Base-by-base conservation (phyloP, 2,888 invertebrate genomes). In the Osmoderma eremita region DNA sequence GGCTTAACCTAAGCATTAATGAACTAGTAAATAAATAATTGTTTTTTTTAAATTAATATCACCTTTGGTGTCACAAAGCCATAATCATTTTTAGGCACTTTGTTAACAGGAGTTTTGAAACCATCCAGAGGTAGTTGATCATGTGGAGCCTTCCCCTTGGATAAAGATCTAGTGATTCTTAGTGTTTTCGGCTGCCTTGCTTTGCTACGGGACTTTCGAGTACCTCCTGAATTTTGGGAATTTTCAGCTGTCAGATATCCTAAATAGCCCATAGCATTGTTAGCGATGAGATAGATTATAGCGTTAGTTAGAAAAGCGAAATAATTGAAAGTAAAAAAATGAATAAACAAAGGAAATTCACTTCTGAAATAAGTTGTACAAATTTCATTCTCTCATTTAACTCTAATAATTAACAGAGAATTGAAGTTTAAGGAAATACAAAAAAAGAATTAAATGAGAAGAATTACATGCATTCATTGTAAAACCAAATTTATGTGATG, bases 1-100 rank as follows among this genome's bases (percentile, higher is more conserved):
- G 88, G 88, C 18, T 85, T 83, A 71, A 89, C 42, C 63, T 63
- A 49, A 17, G 3, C 6, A 5, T 22, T 45, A 10, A 49, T 30
- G 49, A 13, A 49, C 48, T 38, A 49, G 39, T 17, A 5, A 54
- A 53, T 38, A 36, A 30, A n/a, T n/a, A 20, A n/a, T 6, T n/a
- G 10, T 3, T 10, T 62, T 51, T 24, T 22, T 24, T 30, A 24
- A 24, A 1, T 30, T 10, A 4, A 30, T 18, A 50, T 20, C 62
- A 79, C 80, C 75, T 80, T 81, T 20, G 80, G 80, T 17, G 79
- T 80, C 4, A 81, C 74, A 38, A 71, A 67, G 58, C 76, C 79
- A 68, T 74, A 77, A 18, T 70, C 67, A 3, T 67, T 53, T 4
- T 72, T 69, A 5, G 67, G 69, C 18, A 53, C 30, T 30, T 13